Conservation (phyloP, 2,113 vertebrate genomes). For the Charina bottae region DNA sequence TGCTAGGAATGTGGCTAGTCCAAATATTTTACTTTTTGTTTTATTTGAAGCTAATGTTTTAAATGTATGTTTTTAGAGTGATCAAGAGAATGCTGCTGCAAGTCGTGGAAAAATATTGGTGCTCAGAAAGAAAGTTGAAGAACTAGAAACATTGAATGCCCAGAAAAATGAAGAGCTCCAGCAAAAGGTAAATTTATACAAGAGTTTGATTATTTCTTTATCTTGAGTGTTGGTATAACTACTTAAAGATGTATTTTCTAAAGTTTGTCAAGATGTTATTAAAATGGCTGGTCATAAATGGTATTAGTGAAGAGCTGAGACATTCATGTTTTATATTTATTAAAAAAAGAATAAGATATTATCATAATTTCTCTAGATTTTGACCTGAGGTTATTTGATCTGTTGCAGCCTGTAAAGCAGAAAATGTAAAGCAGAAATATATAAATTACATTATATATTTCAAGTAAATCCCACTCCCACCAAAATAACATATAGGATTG, state of each 20-base stretch:
- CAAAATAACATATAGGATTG: accelerated
- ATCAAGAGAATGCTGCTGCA: conserved; percentile 79
- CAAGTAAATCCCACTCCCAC: neutral
- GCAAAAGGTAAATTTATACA: conserved; percentile 71
- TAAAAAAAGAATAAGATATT: neutral
- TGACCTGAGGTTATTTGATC: accelerated
- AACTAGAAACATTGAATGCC: conserved; percentile 82
- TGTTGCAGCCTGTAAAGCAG: neutral
- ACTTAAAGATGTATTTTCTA: neutral
- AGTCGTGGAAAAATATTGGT: conserved; percentile 86
- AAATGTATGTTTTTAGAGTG: conserved; percentile 54
- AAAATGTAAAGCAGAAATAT: neutral
- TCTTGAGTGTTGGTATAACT: neutral
- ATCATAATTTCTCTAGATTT: neutral
- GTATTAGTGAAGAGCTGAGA: neutral
- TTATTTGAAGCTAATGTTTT: neutral
- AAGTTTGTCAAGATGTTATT: neutral
- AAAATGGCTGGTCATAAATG: neutral
- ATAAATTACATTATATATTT: neutral
- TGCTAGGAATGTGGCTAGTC: neutral
- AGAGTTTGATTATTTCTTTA: neutral
- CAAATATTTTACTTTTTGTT: neutral
- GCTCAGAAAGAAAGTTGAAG: conserved; percentile 85
- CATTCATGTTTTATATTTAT: accelerated
- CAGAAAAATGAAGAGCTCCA: conserved; percentile 78